Evolutionary conservation across 2,113 vertebrate genomes (phyloP), one percentile per base, ranked within the genome.

Genomic region (Ovis canadensis): DNA sequence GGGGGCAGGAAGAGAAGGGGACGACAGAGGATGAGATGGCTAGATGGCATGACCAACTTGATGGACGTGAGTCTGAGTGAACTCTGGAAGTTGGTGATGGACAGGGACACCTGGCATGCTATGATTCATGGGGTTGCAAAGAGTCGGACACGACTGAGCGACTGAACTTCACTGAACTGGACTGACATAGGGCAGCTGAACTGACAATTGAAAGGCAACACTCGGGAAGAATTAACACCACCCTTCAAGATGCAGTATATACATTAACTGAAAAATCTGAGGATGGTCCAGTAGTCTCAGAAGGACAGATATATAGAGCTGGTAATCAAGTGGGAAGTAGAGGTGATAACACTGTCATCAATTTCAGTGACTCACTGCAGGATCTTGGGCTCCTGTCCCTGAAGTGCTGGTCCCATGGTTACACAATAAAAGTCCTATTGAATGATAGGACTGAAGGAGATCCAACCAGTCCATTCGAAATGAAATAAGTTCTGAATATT

Each of bases 31-130:
- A 25, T 57, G 21, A 57, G 23, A 57, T 57, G 23, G 55, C 55
- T 57, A 0, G 21, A 9, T 57, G 55, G 23, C 55, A 57, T 57
- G 23, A 57, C 21, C 0, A 1, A 10, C 55, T 57, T 3, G 8
- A 57, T 57, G 55, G 23, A 57, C 3, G 8, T 57, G 55, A 57
- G 23, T 57, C 55, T 57, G 55, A 25, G 55, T 57, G 55, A 57
- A 57, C 55, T 57, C 55, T 25, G 55, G 55, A 9, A 57, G 55
- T 4, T 57, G 9, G 55, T 57, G 21, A 25, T 57, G 55, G 23
- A 59, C 25, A 27, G 10, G 57, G 57, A 27, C 0, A 25, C 25
- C 10, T 59, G 57, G 23, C 0, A 2, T 27, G 57, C 57, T 59
- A 9, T 4, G 0, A 12, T 59, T 27, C 10, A 27, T 59, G 57